Percentiles rank a stretch among this genome's conserved stretches.
Conservation (phyloP, 2,113 vertebrate genomes). For the Dascyllus trimaculatus region DNA sequence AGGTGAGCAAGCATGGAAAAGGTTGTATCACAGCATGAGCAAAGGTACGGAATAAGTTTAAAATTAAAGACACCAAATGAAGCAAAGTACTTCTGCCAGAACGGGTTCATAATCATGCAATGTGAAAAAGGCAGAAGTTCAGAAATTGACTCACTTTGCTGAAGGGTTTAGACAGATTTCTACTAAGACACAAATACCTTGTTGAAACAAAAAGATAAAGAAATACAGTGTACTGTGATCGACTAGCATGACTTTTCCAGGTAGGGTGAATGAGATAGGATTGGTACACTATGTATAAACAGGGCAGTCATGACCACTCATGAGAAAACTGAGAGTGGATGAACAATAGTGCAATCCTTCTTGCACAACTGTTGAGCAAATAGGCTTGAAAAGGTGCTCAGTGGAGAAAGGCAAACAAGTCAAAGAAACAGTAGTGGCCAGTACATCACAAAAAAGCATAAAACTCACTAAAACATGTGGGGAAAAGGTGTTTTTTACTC, state of each 20-base stretch:
- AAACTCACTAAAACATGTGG: not conserved
- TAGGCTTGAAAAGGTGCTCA: slow-evolving; percentile 44
- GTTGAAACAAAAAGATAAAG: not conserved
- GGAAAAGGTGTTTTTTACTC: not conserved
- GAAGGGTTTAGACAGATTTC: not conserved
- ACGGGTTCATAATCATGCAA: not conserved
- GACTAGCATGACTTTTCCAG: slow-evolving; percentile 24
- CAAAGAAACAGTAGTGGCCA: slow-evolving; percentile 6
- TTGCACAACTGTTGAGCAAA: slow-evolving; percentile 59
- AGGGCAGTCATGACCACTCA: slow-evolving; percentile 23
- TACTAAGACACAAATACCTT: slow-evolving; percentile 4
- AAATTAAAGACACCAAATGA: slow-evolving; percentile 7
- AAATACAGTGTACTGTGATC: slow-evolving; percentile 9
- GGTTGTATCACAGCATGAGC: slow-evolving; percentile 1
- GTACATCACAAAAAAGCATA: slow-evolving; percentile 11
- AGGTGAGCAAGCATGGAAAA: slow-evolving; percentile 24
- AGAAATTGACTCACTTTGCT: slow-evolving; percentile 20
- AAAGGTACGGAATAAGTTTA: not conserved
- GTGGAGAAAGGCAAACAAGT: slow-evolving; percentile 60
- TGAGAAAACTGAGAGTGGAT: slow-evolving; percentile 7
- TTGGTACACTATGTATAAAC: slow-evolving; percentile 16
- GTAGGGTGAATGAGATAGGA: slow-evolving; percentile 22
- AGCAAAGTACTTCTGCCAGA: slow-evolving; percentile 20
- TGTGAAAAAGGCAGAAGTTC: slow-evolving; percentile 30
- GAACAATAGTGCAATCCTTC: slow-evolving; percentile 40